Conservation (phyloP, 2,797 vertebrate species). For the Cynopterus sphinx region DNA sequence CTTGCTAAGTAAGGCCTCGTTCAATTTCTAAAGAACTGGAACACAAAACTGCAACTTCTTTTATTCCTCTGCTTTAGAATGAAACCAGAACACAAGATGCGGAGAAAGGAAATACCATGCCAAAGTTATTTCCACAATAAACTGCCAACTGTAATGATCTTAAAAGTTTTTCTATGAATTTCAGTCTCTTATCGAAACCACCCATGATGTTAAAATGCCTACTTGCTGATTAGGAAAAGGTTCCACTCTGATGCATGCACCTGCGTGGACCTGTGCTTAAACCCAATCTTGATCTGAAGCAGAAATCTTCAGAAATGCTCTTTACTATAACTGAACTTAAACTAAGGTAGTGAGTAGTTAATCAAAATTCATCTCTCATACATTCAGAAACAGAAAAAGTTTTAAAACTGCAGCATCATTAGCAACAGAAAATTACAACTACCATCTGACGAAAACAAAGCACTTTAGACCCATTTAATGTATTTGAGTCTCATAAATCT, state of each 20-base stretch:
- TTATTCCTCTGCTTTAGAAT: not conserved
- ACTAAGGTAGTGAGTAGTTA: not conserved
- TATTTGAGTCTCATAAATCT: not conserved
- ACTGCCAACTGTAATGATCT: not conserved
- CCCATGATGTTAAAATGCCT: not conserved
- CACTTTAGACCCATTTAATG: not conserved
- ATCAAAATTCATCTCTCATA: not conserved
- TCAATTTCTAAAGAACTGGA: not conserved
- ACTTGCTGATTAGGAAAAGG: not conserved
- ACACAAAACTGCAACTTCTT: not conserved
- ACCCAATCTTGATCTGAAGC: conserved; percentile 22
- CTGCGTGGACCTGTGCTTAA: not conserved
- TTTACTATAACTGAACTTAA: not conserved
- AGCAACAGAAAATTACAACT: not conserved
- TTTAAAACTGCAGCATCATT: conserved; percentile 2
- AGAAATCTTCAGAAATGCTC: not conserved
- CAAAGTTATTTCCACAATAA: conserved; percentile 1
- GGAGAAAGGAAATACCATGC: not conserved
- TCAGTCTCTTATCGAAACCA: not conserved
- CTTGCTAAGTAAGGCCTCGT: not conserved
- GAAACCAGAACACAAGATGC: not conserved
- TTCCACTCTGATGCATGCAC: not conserved
- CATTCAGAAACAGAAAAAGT: conserved; percentile 6
- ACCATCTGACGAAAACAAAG: not conserved
- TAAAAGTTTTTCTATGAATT: not conserved